phyloP scores from a whole-genome alignment of 2,113 vertebrate species.

The Plotosus lineatus region DNA sequence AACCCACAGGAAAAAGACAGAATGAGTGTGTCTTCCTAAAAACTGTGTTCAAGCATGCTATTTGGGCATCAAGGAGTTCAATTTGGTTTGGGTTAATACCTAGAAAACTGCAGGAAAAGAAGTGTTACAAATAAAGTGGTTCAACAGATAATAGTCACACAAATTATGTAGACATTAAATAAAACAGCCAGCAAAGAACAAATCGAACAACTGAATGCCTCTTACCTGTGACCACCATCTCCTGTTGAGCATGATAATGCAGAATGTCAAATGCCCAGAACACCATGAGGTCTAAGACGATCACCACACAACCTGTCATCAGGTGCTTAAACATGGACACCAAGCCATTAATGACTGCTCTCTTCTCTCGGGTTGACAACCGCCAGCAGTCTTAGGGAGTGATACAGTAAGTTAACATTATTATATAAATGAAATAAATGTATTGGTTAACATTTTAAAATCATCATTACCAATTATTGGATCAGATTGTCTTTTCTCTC shows the following conservation, averaged over 20 bases:
- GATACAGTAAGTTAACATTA: neutral
- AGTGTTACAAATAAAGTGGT: too few species aligned
- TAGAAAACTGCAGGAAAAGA: too few species aligned
- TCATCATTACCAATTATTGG: neutral
- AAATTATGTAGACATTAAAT: neutral
- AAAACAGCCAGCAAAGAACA: neutral
- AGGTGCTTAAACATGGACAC: conserved; percentile 67
- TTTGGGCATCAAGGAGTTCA: too few species aligned
- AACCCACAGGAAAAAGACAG: too few species aligned
- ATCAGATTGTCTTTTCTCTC: neutral
- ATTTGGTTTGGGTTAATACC: too few species aligned
- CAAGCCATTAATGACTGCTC: conserved; percentile 48
- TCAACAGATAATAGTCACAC: too few species aligned
- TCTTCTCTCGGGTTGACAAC: conserved; percentile 66
- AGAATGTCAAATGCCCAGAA: conserved; percentile 89
- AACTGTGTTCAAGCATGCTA: too few species aligned
- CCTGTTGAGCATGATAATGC: conserved; percentile 73
- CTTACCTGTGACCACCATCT: conserved; percentile 77
- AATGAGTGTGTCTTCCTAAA: too few species aligned
- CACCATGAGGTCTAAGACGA: conserved; percentile 80
- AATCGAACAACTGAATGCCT: neutral
- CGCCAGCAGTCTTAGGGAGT: conserved; percentile 63
- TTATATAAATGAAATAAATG: neutral
- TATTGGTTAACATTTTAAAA: neutral
- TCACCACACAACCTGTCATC: conserved; percentile 67